These are phyloP conservation scores for Baccha elongata DNA, from an alignment of 2,888 invertebrate genomes.

Conservation along the genomic window DNA sequence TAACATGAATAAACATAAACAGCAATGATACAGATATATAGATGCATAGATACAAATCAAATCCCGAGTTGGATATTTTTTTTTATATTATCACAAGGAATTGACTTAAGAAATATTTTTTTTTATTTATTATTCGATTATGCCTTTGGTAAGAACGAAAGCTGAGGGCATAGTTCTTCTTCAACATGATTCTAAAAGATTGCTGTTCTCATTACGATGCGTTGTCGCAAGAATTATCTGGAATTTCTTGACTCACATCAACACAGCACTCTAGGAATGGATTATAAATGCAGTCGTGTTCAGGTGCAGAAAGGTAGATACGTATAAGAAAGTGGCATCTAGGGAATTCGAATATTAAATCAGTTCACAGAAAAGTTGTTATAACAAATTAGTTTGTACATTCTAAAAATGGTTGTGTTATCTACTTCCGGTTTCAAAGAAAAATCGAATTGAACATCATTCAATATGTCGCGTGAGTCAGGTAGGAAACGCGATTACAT, in stretches of 20 bases:
- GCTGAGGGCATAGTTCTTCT: constrained; percentile 28
- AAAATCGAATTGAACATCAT: constrained; percentile 23
- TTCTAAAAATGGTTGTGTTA: neutral
- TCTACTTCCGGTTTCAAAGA: constrained; percentile 41
- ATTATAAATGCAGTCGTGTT: constrained; percentile 19
- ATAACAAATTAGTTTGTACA: constrained; percentile 37
- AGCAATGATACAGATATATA: neutral
- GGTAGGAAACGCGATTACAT: neutral
- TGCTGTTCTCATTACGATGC: constrained; percentile 50
- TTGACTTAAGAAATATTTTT: constrained; percentile 50
- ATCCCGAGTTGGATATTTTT: neutral
- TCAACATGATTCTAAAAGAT: neutral
- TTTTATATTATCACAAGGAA: constrained; percentile 8
- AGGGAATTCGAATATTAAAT: constrained; percentile 48
- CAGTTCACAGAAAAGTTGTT: constrained; percentile 20
- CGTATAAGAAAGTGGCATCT: constrained; percentile 12
- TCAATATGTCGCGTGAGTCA: constrained; percentile 34
- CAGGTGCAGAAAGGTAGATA: constrained; percentile 47
- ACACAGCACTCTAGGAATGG: constrained; percentile 9
- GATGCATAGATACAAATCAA: neutral
- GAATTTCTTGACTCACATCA: constrained; percentile 55
- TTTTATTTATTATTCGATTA: constrained; percentile 68
- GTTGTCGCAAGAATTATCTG: constrained; percentile 54
- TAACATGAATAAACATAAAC: constrained; percentile 61
- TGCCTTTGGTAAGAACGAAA: constrained; percentile 24